phyloP scores from a whole-genome alignment of 2,888 invertebrate genomes.

The Ptychoptera albimana region DNA sequence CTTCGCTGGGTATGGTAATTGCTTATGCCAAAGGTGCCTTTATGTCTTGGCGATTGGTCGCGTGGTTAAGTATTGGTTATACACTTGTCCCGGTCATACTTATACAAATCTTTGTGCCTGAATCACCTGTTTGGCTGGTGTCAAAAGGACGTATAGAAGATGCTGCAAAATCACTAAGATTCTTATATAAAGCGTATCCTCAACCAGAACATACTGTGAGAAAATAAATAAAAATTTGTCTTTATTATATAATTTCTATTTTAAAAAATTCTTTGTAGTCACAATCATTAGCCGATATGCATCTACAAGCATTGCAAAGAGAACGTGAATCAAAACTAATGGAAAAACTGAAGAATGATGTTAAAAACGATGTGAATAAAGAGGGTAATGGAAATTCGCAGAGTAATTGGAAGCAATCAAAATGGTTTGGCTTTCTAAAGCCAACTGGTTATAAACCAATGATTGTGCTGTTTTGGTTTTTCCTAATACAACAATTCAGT shows the following conservation, averaged over 20 bases:
- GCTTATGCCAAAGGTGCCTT: slow-evolving; percentile 38
- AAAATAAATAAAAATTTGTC: background rate
- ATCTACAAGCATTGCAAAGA: slow-evolving; percentile 33
- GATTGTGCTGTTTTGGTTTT: slow-evolving; percentile 35
- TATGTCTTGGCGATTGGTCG: slow-evolving; percentile 36
- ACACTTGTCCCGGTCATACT: slow-evolving; percentile 34
- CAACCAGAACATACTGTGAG: slow-evolving; percentile 29
- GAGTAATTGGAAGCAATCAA: slow-evolving; percentile 15
- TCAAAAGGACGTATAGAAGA: slow-evolving; percentile 37
- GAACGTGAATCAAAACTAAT: slow-evolving; percentile 35
- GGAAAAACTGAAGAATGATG: slow-evolving; percentile 17
- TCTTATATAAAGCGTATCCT: slow-evolving; percentile 33
- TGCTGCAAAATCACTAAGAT: slow-evolving; percentile 35
- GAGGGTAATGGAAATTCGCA: slow-evolving; percentile 5
- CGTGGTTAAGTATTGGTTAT: slow-evolving; percentile 37
- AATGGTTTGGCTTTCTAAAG: slow-evolving; percentile 31
- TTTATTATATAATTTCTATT: background rate
- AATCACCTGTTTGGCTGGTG: slow-evolving; percentile 43
- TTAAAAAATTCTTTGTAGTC: slow-evolving; percentile 12
- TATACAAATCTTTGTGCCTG: slow-evolving; percentile 34
- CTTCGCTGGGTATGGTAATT: slow-evolving; percentile 43
- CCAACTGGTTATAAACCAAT: slow-evolving; percentile 44
- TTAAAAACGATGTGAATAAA: no score
- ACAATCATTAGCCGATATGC: slow-evolving; percentile 34
- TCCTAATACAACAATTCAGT: slow-evolving; percentile 41